Base-by-base conservation (phyloP, 1,140 invertebrate species). In the Meloidogyne exigua region DNA sequence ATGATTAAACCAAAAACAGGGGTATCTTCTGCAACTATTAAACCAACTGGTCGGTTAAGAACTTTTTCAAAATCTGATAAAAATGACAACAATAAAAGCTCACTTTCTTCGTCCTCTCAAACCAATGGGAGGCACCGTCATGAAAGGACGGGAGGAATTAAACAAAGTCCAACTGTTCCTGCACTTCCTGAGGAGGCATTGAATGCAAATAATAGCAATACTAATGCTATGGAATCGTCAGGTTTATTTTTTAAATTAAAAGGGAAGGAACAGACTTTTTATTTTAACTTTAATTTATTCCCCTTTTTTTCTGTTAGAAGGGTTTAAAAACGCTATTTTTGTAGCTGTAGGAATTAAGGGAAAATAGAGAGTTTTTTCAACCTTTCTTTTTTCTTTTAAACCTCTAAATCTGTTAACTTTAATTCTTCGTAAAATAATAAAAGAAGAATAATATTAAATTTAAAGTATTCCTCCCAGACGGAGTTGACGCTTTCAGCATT, bases 401-500 rank as follows among this genome's bases (percentile, higher is more conserved):
- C n/a, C n/a, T n/a, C n/a, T n/a, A n/a, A n/a, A n/a, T n/a, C n/a
- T n/a, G n/a, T n/a, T n/a, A n/a, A n/a, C n/a, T n/a, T n/a, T n/a
- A n/a, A n/a, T n/a, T n/a, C n/a, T n/a, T n/a, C n/a, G n/a, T n/a
- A n/a, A n/a, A n/a, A n/a, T n/a, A n/a, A n/a, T n/a, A n/a, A n/a
- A n/a, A n/a, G n/a, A n/a, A n/a, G n/a, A n/a, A n/a, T n/a, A n/a
- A n/a, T n/a, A n/a, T n/a, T n/a, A n/a, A n/a, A 36, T 0, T 13
- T 13, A 36, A 73, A 18, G 28, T 32, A 1, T 57, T 64, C 23
- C 39, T 36, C 57, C 13, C 28, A 32, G 63, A 36, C 2, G 65
- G 18, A 25, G 42, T 68, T 79, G 82, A 88, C 91, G 78, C 93
- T 87, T 99, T 98, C 90, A 95, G 98, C 88, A 91, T 93, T 0